These are phyloP conservation scores for Rhinella marina DNA, from an alignment of 2,797 vertebrate genomes.

Conservation along the genomic window DNA sequence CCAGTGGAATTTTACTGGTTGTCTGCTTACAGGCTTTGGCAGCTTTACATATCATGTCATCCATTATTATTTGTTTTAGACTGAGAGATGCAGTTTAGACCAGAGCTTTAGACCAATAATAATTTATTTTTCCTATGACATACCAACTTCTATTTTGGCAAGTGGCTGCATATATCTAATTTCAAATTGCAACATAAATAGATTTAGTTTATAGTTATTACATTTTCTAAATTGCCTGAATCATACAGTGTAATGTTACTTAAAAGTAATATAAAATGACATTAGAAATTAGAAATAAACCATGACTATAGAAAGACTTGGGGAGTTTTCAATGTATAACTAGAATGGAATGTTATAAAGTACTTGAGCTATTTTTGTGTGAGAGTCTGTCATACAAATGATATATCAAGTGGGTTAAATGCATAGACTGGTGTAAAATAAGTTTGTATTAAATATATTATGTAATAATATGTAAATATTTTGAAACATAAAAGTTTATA, in stretches of 20 bases:
- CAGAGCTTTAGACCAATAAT: background rate
- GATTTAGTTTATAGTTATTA: conserved; percentile 17
- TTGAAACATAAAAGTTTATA: background rate
- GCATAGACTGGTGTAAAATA: background rate
- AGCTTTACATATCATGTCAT: background rate
- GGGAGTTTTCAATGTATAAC: conserved; percentile 14
- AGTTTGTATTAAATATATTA: background rate
- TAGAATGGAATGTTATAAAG: conserved; percentile 20
- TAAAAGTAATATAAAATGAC: conserved; percentile 33
- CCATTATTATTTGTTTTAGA: background rate
- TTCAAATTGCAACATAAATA: conserved; percentile 16
- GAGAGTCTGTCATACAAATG: background rate
- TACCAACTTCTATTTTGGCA: conserved; percentile 12
- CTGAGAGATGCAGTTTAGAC: background rate
- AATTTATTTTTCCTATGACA: conserved; percentile 18
- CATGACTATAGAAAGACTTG: conserved; percentile 17
- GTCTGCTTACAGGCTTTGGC: background rate
- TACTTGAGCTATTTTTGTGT: background rate
- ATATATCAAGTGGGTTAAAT: background rate
- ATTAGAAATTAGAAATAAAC: conserved; percentile 23
- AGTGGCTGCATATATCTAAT: conserved; percentile 7
- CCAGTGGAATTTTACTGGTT: background rate
- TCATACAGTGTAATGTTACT: conserved; percentile 1
- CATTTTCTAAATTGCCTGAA: conserved; percentile 31
- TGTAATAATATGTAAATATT: background rate